Percentiles rank a stretch among this genome's conserved stretches.
phyloP scores from a whole-genome alignment of 2,888 invertebrate genomes.

The Ypsolopha scabrella region DNA sequence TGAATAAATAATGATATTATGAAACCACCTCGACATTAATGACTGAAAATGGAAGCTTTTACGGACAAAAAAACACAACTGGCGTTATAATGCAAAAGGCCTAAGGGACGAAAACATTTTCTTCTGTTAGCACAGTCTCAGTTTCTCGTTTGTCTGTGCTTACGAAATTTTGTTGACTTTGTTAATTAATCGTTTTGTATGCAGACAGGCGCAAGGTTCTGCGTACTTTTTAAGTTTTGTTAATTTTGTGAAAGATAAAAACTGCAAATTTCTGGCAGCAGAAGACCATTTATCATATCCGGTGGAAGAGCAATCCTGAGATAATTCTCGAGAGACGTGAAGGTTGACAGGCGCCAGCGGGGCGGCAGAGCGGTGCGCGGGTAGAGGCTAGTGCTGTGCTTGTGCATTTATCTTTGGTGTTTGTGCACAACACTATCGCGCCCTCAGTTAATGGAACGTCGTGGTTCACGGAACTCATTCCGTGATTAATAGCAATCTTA shows the following conservation, averaged over 20 bases:
- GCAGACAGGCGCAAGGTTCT: slow-evolving; percentile 35
- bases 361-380: slow-evolving; percentile 10
- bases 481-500: slow-evolving; percentile 54
- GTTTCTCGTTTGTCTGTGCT: slow-evolving; percentile 8
- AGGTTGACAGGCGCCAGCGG: slow-evolving; percentile 5
- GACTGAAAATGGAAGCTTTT: not conserved
- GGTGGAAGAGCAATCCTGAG: slow-evolving; percentile 15
- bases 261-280: slow-evolving; percentile 13
- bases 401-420: not conserved
- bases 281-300: slow-evolving; percentile 22
- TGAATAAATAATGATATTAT: not conserved
- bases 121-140: not conserved
- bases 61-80: not conserved
- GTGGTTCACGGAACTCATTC: slow-evolving; percentile 30
- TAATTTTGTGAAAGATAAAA: slow-evolving; percentile 20
- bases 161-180: slow-evolving; percentile 50
- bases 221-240: slow-evolving; percentile 25
- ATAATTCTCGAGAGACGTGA: slow-evolving; percentile 14
- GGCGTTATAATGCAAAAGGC: not conserved
- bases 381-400: slow-evolving; percentile 10
- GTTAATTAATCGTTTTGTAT: slow-evolving; percentile 62
- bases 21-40: not conserved
- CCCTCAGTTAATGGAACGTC: slow-evolving; percentile 31
- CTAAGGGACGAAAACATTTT: not conserved
- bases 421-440: not conserved